Percentiles rank a stretch among this genome's conserved stretches.
Evolutionary conservation across 1,140 invertebrate species (phyloP).

Genomic region (Drosophila melanica): DNA sequence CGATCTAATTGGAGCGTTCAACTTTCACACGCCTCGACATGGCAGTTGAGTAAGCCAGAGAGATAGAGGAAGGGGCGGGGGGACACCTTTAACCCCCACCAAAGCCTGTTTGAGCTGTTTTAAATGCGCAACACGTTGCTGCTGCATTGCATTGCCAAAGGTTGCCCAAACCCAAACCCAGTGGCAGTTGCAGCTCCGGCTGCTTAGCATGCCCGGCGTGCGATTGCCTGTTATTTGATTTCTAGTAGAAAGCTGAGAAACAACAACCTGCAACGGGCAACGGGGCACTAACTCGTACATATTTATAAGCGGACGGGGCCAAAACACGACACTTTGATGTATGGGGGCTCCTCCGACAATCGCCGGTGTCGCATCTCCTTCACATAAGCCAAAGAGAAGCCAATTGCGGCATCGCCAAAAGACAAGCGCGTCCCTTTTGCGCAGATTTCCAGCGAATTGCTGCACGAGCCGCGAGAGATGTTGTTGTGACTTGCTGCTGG

Average conservation of each 20-base stretch:
- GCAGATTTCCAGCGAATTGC: constrained; percentile 54
- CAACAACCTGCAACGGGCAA: constrained; percentile 14
- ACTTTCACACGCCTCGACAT: constrained; percentile 61
- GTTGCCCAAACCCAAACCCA: constrained; percentile 13
- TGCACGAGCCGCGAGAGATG: constrained; percentile 34
- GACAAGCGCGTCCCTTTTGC: constrained; percentile 37
- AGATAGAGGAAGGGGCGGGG: background rate
- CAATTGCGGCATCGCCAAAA: constrained; percentile 25
- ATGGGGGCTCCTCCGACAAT: constrained; percentile 48
- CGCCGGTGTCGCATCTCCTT: constrained; percentile 37
- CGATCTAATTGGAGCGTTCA: constrained; percentile 9
- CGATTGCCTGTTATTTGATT: constrained; percentile 40
- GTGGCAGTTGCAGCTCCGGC: background rate
- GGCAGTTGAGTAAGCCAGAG: background rate
- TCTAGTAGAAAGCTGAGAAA: constrained; percentile 44
- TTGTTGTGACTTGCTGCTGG: background rate
- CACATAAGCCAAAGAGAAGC: background rate
- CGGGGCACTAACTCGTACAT: constrained; percentile 34
- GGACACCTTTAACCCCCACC: constrained; percentile 29
- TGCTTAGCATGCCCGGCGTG: constrained; percentile 47
- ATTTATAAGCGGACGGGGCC: constrained; percentile 62
- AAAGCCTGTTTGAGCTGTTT: constrained; percentile 10
- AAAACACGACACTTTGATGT: constrained; percentile 76
- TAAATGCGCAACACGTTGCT: constrained; percentile 43
- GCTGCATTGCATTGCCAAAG: constrained; percentile 28